Conservation (phyloP, 1,140 invertebrate species). For the Hyphantria cunea region DNA sequence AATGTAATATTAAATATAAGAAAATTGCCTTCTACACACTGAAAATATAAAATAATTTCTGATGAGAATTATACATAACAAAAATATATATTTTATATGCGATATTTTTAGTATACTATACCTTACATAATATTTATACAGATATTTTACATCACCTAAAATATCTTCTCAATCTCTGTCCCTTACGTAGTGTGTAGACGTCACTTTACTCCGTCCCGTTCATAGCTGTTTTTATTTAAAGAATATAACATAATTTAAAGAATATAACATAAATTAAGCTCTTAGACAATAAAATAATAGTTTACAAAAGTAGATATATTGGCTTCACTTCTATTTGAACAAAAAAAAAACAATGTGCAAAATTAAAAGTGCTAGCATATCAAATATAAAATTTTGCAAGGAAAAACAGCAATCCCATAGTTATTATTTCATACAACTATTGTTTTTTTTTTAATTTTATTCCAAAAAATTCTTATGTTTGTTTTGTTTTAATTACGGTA, state of each 20-base stretch:
- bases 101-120: not conserved
- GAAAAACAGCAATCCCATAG: too few species aligned
- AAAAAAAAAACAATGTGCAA: constrained; percentile 1
- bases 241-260: constrained; percentile 31
- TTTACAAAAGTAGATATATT: constrained; percentile 7
- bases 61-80: not conserved
- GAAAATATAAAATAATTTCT: constrained; percentile 3
- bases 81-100: not conserved
- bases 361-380: not conserved
- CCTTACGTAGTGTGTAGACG: constrained; percentile 23
- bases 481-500: constrained; percentile 9
- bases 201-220: constrained; percentile 49
- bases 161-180: not conserved
- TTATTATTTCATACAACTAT: too few species aligned
- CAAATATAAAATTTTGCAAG: too few species aligned
- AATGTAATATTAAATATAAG: constrained; percentile 45
- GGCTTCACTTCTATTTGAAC: constrained; percentile 11
- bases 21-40: constrained; percentile 40
- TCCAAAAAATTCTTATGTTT: not conserved
- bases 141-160: not conserved
- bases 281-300: not conserved
- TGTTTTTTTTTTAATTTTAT: too few species aligned
- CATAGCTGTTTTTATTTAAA: constrained; percentile 43
- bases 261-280: constrained; percentile 13
- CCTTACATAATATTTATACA: not conserved